Evolutionary conservation across 2,888 invertebrate genomes (phyloP), one percentile per base, ranked within the genome.

Genomic region (Augiades crinisus): DNA sequence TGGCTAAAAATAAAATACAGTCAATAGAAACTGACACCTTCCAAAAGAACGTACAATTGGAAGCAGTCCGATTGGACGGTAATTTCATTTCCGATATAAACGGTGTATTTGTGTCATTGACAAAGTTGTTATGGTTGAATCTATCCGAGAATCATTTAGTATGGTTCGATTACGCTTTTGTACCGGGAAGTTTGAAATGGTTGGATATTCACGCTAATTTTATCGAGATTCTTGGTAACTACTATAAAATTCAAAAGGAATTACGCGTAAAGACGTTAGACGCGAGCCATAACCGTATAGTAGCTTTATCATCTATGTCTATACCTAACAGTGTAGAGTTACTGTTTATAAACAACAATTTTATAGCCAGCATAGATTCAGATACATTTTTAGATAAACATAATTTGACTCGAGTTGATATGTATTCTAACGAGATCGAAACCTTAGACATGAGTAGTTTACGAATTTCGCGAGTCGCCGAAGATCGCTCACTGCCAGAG

Each of bases 111-210:
- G 94, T 96, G 45, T 94, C 95, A 49, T 88, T 98, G 57, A 93
- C 94, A 33, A 95, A 94, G 65, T 90, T 98, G 55, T 86, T 96
- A 70, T 95, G 97, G 94, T 85, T 98, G 54, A 97, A 97, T 88
- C 91, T 97, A 51, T 96, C 96, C 31, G 96, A 96, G 83, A 97
- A 97, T 86, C 96, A 96, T 82, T 91, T 98, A 69, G 95, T 95
- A 27, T 96, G 96, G 96, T 97, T 98, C 84, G 97, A 97, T 81
- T 97, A 96, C 78, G 96, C 97, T 17, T 96, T 97, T 69, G 93
- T 97, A 63, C 97, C 97, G 5, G 93, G 93, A 56, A 95, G 94
- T 75, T 90, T 98, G 37, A 95, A 96, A 79, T 96, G 96, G 96
- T 82, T 98, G 64, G 97, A 97, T 70, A 94, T 97, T 61, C 97